phyloP scores from a whole-genome alignment of 2,888 invertebrate genomes.

The Drosophila merina region DNA sequence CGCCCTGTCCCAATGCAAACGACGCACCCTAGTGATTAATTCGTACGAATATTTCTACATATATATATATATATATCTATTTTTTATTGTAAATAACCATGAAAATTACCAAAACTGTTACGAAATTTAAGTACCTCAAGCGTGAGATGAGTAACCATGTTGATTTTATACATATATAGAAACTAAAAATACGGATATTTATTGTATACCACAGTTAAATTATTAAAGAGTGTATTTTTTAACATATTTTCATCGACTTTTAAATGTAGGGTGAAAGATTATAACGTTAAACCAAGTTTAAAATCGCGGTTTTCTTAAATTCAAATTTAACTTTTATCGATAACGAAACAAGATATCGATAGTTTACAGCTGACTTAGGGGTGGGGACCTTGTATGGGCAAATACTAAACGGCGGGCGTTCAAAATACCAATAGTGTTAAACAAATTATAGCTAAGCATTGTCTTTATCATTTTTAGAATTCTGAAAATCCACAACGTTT shows the following conservation, averaged over 20 bases:
- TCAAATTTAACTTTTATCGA: too few species aligned
- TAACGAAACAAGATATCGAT: too few species aligned
- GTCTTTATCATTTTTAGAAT: too few species aligned
- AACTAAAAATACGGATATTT: constrained; percentile 36
- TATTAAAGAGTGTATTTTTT: constrained; percentile 52
- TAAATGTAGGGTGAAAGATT: too few species aligned
- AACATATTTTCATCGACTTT: constrained; percentile 8
- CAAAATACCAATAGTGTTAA: too few species aligned
- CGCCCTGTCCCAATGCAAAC: not conserved
- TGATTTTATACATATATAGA: constrained; percentile 56
- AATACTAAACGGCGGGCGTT: too few species aligned
- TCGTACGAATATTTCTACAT: constrained; percentile 1
- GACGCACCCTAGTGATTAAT: not conserved
- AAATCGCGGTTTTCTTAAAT: too few species aligned
- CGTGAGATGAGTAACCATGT: constrained; percentile 44
- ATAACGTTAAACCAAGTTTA: too few species aligned
- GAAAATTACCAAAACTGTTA: constrained; percentile 61
- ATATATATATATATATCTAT: not conserved
- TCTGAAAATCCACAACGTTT: too few species aligned
- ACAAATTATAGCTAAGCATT: too few species aligned
- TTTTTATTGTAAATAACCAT: constrained; percentile 48
- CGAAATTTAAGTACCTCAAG: constrained; percentile 59
- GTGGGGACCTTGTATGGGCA: too few species aligned
- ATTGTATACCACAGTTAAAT: constrained; percentile 24
- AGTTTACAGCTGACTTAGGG: too few species aligned